Conservation (phyloP, 2,888 invertebrate genomes). For the Apodemia zela region DNA sequence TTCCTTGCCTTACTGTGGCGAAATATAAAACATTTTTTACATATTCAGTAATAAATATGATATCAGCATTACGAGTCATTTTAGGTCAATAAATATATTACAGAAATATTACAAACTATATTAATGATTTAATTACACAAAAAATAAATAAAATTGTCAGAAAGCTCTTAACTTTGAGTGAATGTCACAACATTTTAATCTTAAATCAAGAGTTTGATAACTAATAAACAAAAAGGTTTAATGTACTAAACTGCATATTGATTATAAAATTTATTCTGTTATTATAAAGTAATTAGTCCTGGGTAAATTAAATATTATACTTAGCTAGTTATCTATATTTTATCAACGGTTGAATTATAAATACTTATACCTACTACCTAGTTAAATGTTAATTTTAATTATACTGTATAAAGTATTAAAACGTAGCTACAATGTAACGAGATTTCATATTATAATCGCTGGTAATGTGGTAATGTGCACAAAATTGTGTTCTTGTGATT, state of each 20-base stretch:
- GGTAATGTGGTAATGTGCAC: no score
- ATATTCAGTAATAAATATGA: constrained; percentile 68
- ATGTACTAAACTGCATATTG: not conserved
- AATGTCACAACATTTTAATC: constrained; percentile 18
- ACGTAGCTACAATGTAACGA: no score
- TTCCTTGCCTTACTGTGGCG: constrained; percentile 83
- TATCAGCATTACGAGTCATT: constrained; percentile 60
- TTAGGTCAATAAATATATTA: not conserved
- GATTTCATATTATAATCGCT: no score
- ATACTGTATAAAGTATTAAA: no score
- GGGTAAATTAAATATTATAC: no score
- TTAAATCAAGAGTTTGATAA: not conserved
- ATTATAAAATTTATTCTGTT: no score
- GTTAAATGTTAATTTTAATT: no score
- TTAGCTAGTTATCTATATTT: no score
- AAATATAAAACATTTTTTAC: constrained; percentile 88
- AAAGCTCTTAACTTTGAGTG: not conserved
- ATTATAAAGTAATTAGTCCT: no score
- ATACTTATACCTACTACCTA: no score
- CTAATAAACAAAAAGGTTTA: not conserved
- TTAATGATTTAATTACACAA: not conserved
- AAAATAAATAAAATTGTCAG: constrained; percentile 21
- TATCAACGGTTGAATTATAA: no score
- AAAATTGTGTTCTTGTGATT: no score
- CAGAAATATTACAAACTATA: not conserved